phyloP scores from a whole-genome alignment of 2,888 invertebrate genomes.

The Metellina segmentata region DNA sequence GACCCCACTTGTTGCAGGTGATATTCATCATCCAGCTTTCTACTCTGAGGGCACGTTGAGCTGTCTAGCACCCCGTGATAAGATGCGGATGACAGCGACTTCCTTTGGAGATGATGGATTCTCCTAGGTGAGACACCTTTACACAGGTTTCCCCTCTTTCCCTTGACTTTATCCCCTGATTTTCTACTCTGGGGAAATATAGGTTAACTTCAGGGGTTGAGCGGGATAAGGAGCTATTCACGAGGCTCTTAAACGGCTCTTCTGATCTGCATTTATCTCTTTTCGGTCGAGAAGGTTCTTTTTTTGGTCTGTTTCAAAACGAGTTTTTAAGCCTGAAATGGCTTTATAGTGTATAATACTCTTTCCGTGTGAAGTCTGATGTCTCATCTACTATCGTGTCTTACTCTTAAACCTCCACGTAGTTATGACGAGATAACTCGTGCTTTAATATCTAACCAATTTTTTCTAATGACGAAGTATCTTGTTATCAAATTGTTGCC shows the following conservation, averaged over 20 bases:
- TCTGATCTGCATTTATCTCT: neutral
- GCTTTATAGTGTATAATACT: no score
- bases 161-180: neutral
- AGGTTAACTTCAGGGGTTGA: neutral
- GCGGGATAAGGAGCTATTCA: neutral
- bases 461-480: no score
- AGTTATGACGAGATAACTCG: no score
- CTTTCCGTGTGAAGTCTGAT: no score
- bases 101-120: conserved; percentile 55
- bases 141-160: conserved; percentile 1
- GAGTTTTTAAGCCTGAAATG: no score
- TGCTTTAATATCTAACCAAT: no score
- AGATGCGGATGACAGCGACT: conserved; percentile 50
- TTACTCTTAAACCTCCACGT: no score
- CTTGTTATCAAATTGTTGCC: no score
- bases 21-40: conserved; percentile 44
- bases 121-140: conserved; percentile 6
- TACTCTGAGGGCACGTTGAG: neutral
- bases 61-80: conserved; percentile 11
- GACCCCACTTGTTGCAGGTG: conserved; percentile 53
- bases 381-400: no score
- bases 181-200: neutral
- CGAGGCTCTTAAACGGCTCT: neutral
- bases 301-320: no score
- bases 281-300: neutral